A percentile compares a stretch with the other conserved stretches of the same genome.
Evolutionary conservation across 2,888 invertebrate genomes (phyloP).

Genomic region (Phoronis australis): DNA sequence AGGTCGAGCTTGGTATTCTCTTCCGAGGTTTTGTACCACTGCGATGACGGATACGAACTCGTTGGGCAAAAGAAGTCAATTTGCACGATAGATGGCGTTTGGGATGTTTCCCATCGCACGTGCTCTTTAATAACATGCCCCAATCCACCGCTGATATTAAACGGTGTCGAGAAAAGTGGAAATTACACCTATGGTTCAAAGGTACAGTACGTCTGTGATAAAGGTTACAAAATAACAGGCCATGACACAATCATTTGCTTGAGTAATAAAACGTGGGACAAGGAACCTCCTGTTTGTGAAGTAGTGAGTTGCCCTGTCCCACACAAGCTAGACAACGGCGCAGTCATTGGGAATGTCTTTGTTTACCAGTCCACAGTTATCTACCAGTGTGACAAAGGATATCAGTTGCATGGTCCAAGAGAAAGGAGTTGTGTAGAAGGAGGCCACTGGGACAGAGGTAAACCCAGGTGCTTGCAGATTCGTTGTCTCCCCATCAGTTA

Average conservation of each 20-base stretch:
- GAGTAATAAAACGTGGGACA: background rate
- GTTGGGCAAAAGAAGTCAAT: constrained; percentile 25
- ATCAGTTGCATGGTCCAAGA: constrained; percentile 18
- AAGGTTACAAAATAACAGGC: background rate
- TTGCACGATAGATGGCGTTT: constrained; percentile 28
- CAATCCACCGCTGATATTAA: too few species aligned
- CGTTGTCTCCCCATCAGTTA: too few species aligned
- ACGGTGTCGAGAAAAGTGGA: too few species aligned
- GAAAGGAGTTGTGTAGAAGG: constrained; percentile 26
- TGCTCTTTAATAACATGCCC: constrained; percentile 27
- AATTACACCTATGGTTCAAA: background rate
- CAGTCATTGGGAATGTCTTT: constrained; percentile 34
- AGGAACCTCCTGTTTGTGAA: constrained; percentile 15
- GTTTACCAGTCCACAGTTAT: constrained; percentile 27
- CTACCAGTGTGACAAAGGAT: constrained; percentile 38
- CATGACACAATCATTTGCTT: background rate
- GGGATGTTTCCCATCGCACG: constrained; percentile 22
- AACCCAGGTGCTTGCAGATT: too few species aligned
- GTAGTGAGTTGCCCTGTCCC: constrained; percentile 28
- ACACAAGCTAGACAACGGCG: constrained; percentile 52
- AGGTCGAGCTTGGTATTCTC: background rate
- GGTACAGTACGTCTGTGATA: background rate
- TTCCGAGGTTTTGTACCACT: constrained; percentile 23
- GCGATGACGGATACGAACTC: constrained; percentile 37
- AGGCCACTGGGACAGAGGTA: constrained; percentile 34